Base-by-base conservation (phyloP, 2,888 invertebrate species). In the Coleophora flavipennella region DNA sequence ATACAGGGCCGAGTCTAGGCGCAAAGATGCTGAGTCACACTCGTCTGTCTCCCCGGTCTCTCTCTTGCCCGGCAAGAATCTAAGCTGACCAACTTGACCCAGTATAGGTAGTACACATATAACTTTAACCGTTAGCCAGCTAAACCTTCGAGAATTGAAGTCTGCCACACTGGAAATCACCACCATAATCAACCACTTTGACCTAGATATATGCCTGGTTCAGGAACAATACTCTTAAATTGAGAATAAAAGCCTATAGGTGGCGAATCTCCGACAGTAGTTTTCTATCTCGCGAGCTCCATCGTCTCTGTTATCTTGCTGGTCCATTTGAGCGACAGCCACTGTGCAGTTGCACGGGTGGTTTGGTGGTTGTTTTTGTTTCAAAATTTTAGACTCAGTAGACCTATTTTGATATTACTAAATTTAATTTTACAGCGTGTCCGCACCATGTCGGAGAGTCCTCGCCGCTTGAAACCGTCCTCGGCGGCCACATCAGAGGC, bases 241-340 rank as follows among this genome's bases (percentile, higher is more conserved):
- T 10, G 52, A 93, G 93, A 56, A 81, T 94, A 8, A 92, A 89
- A 12, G 8, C 14, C 40, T 0, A 13, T 43, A 28, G 1, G 6
- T 11, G 38, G 47, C 4, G 8, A 10, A 1, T 4, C 2, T 7
- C 46, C 53, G 0, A 55, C 46, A 13, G 50, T 46, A 4, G 59
- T 49, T 0, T 8, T 57, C 0, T 37, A 40, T 0, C 2, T 57
- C 0, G 27, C 36, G 0, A 37, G 39, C 0, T n/a, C 26, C 0
- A 26, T 39, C 2, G n/a, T 46, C 3, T 12, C 45, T 0, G 33
- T 41, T 7, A 41, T 51, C 0, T 4, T 51, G 0, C 35, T 59
- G 2, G 42, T 38, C 0, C 50, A 59, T 12, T 37, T 55, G 0
- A 38, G 41, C 13, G 45, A 11, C 4, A 10, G 26, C 0, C 45